Base-by-base conservation (phyloP, 2,888 invertebrate genomes). In the Actias luna region DNA sequence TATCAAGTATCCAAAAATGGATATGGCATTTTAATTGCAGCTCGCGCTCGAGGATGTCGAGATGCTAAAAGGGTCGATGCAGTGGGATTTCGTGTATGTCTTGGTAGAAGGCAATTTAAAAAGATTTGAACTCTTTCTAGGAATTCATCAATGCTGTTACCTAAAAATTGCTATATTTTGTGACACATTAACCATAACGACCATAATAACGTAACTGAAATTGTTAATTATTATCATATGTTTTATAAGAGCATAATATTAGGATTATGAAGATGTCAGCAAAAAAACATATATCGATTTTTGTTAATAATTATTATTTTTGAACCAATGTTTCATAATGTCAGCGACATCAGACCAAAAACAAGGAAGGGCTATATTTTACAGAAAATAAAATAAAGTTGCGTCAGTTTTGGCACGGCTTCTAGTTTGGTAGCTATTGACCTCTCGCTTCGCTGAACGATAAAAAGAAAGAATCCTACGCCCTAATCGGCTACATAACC, bases 21-120 rank as follows among this genome's bases (percentile, higher is more conserved):
- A 75, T 73, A 70, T 79, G 80, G 84, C 88, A 87, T 87, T 80
- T 84, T 83, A 85, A 87, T 81, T 81, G 82, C 76, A 77, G 76
- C 66, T 76, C 78, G 78, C 81, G 71, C 73, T 83, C 74, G 76
- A 82, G 80, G 75, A 77, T 64, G 67, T 66, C 67, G 74, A 66
- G 59, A 67, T 64, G 67, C 63, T 64, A 71, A 72, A 78, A 76
- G 55, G 39, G 39, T 42, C 42, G 57, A 12, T 52, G 52, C 16
- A 52, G 16, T 27, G 52, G 29, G 29, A 52, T 16, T 52, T 29
- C 5, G 4, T 14, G 5, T 52, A 27, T 16, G 29, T 16, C 16
- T 14, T 8, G 16, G 27, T 5, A 52, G 18, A 22, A 29, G 12
- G 16, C 29, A n/a, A 14, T 16, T 27, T n/a, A 42, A 18, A 42